Evolutionary conservation across 2,113 vertebrate species (phyloP), one percentile per base, ranked within the genome.

Genomic region (Cepphus grylle): DNA sequence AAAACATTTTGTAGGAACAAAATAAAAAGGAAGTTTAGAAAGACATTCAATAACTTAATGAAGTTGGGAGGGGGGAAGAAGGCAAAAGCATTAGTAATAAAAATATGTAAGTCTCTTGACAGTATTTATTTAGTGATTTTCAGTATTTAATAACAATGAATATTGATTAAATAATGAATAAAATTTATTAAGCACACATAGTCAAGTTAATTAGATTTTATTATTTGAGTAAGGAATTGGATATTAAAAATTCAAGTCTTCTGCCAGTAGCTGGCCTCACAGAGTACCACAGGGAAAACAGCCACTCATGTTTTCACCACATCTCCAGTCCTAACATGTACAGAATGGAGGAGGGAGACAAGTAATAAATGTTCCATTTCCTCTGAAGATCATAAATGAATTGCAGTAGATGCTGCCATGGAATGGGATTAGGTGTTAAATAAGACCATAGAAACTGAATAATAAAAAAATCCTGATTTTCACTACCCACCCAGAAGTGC

Each of bases 141-240:
- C 45, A 61, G 29, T 86, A 78, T 90, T 83, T 86, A 86, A n/a
- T 59, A 83, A n/a, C n/a, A 88, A 77, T 83, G 5, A 85, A 72
- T 95, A 95, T 94, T 93, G 95, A 97, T 94, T 95, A 95, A 73
- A 71, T 85, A 73, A 87, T 65, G 47, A 83, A 78, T 89, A 72
- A 26, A 80, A 90, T 88, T 88, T 86, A 95, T 88, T 91, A 82
- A 84, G 76, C 27, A 73, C 62, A 80, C 6, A 66, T 11, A 50
- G 36, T 71, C 2, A 6, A 92, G 61, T 63, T 94, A 95, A 97
- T 97, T 96, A 81, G 38, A 71, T 94, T 96, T 81, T 70, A 89
- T 95, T 95, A 96, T 95, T 95, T 96, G 62, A 94, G 72, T 74
- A 81, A 91, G 43, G 88, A 91, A 77, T 71, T 93, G 61, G 67